Percentiles rank a stretch among this genome's conserved stretches.
These are phyloP conservation scores for Nannoperca australis DNA, from an alignment of 2,797 vertebrate species.

Conservation along the genomic window DNA sequence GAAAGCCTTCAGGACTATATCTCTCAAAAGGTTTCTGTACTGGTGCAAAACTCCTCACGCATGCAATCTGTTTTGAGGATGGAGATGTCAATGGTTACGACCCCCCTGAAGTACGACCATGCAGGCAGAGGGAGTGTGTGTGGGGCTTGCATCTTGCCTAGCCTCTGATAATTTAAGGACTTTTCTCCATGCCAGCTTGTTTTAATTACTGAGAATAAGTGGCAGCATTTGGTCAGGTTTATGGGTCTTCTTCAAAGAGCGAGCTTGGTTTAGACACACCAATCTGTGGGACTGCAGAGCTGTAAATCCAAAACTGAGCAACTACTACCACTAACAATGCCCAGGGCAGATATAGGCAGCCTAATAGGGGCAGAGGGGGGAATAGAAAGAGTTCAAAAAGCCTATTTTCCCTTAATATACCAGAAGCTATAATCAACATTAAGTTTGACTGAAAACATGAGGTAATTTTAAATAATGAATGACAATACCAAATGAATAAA, in stretches of 20 bases:
- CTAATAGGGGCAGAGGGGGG: conserved; percentile 15
- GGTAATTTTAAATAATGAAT: conserved; percentile 48
- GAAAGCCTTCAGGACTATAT: conserved; percentile 38
- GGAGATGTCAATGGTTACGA: conserved; percentile 85
- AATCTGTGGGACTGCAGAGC: conserved; percentile 82
- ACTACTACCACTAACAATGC: conserved; percentile 74
- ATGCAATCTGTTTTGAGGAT: conserved; percentile 80
- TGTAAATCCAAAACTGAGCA: conserved; percentile 82
- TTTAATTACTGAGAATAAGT: conserved; percentile 91
- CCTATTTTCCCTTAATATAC: conserved; percentile 59
- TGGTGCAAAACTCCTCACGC: conserved; percentile 61
- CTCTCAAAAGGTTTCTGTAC: conserved; percentile 57
- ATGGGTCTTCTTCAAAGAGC: conserved; percentile 86
- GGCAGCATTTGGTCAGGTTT: conserved; percentile 88
- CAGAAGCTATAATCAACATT: conserved; percentile 32
- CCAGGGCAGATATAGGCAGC: conserved; percentile 64
- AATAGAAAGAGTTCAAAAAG: conserved; percentile 66
- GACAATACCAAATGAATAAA: conserved; percentile 22
- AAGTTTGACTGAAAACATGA: conserved; percentile 33
- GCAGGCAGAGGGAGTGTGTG: conserved; percentile 55
- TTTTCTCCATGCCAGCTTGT: conserved; percentile 86
- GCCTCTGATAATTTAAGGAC: conserved; percentile 84
- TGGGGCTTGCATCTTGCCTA: conserved; percentile 79
- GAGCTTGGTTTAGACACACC: conserved; percentile 77
- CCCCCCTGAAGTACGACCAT: conserved; percentile 74